Conservation (phyloP, 2,113 vertebrate genomes). For the Malurus melanocephalus region DNA sequence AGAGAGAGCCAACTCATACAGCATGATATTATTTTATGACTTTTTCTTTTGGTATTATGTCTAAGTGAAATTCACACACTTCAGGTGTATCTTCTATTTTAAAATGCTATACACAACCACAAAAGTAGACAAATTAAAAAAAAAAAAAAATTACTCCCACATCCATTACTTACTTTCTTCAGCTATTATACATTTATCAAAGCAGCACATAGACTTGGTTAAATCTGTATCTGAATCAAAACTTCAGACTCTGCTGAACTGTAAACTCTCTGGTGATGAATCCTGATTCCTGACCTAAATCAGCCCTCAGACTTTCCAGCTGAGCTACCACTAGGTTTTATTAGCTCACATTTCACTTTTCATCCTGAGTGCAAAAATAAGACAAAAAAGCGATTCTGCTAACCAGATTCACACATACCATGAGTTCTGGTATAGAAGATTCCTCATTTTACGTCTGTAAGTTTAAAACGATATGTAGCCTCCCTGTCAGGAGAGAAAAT, state of each 20-base stretch:
- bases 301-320: background rate
- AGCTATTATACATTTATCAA: background rate
- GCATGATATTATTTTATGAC: background rate
- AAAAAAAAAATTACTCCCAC: background rate
- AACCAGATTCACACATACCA: background rate
- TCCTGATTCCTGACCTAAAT: conserved; percentile 11
- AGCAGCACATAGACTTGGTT: background rate
- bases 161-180: background rate
- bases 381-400: background rate
- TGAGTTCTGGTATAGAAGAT: background rate
- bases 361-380: background rate
- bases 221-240: conserved; percentile 14
- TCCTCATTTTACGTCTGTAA: background rate
- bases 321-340: background rate
- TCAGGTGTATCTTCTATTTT: background rate
- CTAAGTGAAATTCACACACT: background rate
- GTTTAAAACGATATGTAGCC: background rate
- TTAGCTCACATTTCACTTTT: background rate
- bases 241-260: background rate
- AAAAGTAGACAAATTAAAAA: background rate
- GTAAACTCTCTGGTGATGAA: background rate
- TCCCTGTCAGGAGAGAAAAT: background rate
- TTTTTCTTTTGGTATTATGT: background rate
- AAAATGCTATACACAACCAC: background rate
- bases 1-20: background rate